These are phyloP conservation scores for Spodoptera picta DNA, from an alignment of 2,888 invertebrate genomes.

Conservation along the genomic window DNA sequence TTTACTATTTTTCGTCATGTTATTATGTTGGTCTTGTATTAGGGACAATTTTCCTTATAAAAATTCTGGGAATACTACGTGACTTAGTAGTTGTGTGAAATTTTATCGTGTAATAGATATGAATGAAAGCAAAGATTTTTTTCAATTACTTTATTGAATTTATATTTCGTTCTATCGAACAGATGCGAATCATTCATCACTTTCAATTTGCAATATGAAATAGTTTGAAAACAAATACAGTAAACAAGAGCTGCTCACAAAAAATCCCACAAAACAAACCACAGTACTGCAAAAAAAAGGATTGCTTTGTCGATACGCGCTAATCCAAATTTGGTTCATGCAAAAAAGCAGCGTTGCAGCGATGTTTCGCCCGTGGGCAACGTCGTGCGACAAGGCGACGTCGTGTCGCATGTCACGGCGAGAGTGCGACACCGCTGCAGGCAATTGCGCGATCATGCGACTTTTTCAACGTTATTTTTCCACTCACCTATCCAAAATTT, in stretches of 20 bases:
- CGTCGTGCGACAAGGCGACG: slow-evolving; percentile 46
- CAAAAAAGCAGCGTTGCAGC: slow-evolving; percentile 33
- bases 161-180: background rate
- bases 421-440: slow-evolving; percentile 39
- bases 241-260: slow-evolving; percentile 23
- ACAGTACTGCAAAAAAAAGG: slow-evolving; percentile 13
- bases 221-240: slow-evolving; percentile 21
- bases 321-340: slow-evolving; percentile 51
- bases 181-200: background rate
- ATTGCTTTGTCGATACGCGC: slow-evolving; percentile 44
- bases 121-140: no score
- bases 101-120: no score
- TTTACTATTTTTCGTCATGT: slow-evolving; percentile 32
- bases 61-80: background rate
- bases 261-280: slow-evolving; percentile 33
- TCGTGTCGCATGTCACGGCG: slow-evolving; percentile 48
- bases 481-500: slow-evolving; percentile 22
- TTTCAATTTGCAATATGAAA: slow-evolving; percentile 2
- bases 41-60: slow-evolving; percentile 10
- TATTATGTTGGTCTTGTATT: slow-evolving; percentile 30
- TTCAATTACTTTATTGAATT: background rate
- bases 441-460: slow-evolving; percentile 36
- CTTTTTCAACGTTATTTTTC: slow-evolving; percentile 55
- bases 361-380: slow-evolving; percentile 32
- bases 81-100: background rate